phyloP scores from a whole-genome alignment of 2,888 invertebrate genomes.

The Glaucopsyche alexis region DNA sequence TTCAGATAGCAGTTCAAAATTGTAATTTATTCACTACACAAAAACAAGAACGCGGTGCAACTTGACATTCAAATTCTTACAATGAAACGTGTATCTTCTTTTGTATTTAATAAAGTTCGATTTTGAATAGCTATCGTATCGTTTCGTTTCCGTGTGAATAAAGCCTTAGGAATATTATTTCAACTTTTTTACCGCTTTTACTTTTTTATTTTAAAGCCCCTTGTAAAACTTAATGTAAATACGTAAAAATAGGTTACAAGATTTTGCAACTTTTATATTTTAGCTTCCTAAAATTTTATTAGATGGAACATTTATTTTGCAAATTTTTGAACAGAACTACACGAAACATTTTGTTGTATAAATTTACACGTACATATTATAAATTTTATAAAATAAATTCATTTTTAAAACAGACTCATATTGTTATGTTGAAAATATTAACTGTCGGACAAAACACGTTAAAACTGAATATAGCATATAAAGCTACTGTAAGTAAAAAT shows the following conservation, averaged over 20 bases:
- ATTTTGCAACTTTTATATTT: conserved; percentile 10
- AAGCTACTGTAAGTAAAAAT: neutral
- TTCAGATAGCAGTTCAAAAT: no score
- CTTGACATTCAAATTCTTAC: no score
- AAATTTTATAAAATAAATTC: no score
- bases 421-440: conserved; percentile 1
- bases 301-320: neutral
- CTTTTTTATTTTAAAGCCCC: neutral
- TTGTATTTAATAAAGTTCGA: no score
- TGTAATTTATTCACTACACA: no score
- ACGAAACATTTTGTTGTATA: no score
- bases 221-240: neutral
- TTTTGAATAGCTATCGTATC: no score
- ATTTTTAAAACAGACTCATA: neutral
- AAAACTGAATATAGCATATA: neutral
- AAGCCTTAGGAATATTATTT: no score
- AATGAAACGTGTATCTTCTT: no score
- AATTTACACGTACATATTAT: no score
- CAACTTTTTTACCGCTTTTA: neutral
- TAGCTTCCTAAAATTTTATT: conserved; percentile 1
- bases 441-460: neutral
- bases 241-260: neutral
- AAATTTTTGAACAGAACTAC: neutral
- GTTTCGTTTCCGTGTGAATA: no score
- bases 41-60: no score